Conservation (phyloP, 2,113 vertebrate species). For the Xerus inauris region DNA sequence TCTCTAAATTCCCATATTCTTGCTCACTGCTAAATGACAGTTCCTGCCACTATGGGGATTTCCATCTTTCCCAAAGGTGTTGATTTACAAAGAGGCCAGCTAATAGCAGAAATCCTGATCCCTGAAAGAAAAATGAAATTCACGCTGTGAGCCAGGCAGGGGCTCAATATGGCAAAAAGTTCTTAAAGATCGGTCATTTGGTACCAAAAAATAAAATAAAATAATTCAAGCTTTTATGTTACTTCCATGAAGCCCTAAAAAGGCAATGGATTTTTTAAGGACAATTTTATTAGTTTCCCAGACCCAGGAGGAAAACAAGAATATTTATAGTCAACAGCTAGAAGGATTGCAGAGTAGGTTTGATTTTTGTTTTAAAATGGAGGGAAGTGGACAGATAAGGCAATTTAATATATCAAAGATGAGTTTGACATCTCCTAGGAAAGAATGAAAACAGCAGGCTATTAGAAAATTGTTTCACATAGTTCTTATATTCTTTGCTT, state of each 20-base stretch:
- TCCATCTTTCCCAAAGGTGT: slow-evolving; percentile 74
- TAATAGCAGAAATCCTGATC: slow-evolving; percentile 80
- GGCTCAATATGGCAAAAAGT: slow-evolving; percentile 62
- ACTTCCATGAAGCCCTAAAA: slow-evolving; percentile 78
- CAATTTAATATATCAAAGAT: slow-evolving; percentile 58
- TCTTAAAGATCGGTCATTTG: slow-evolving; percentile 73
- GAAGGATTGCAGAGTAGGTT: slow-evolving; percentile 62
- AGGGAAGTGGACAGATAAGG: slow-evolving; percentile 67
- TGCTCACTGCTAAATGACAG: slow-evolving; percentile 69
- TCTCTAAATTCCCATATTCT: slow-evolving; percentile 68
- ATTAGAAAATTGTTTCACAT: slow-evolving; percentile 70
- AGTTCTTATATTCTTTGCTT: slow-evolving; percentile 28
- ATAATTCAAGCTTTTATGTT: slow-evolving; percentile 72
- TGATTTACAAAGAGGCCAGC: slow-evolving; percentile 75
- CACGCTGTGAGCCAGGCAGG: slow-evolving; percentile 69
- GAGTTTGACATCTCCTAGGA: slow-evolving; percentile 69
- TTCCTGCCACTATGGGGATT: slow-evolving; percentile 78
- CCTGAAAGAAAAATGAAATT: slow-evolving; percentile 77
- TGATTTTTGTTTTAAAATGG: slow-evolving; percentile 77
- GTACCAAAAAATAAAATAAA: slow-evolving; percentile 42
- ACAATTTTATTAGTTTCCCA: slow-evolving; percentile 73
- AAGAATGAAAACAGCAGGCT: slow-evolving; percentile 68
- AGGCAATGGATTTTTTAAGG: slow-evolving; percentile 70
- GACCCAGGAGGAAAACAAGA: slow-evolving; percentile 54
- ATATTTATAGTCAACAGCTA: slow-evolving; percentile 62